phyloP scores from a whole-genome alignment of 2,888 invertebrate species.

The Molorchus minor region DNA sequence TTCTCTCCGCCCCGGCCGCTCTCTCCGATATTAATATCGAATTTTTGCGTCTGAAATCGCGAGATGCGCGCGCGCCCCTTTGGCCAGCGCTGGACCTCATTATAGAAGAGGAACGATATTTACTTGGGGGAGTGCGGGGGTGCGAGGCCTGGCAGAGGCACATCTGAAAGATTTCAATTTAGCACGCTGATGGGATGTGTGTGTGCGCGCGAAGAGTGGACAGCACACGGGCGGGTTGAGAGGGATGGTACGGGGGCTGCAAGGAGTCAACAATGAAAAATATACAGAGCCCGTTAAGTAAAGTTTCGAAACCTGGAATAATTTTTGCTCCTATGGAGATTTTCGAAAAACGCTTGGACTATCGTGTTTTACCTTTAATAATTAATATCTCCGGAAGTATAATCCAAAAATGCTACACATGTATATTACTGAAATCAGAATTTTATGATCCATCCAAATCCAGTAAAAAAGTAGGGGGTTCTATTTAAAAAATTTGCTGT shows the following conservation, averaged over 20 bases:
- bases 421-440: too few species aligned
- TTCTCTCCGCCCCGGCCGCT: slow-evolving; percentile 64
- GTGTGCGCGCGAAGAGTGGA: slow-evolving; percentile 41
- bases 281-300: too few species aligned
- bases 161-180: slow-evolving; percentile 62
- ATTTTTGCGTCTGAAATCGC: slow-evolving; percentile 72
- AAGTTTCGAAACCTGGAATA: too few species aligned
- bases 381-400: too few species aligned
- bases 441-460: too few species aligned
- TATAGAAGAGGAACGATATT: slow-evolving; percentile 59
- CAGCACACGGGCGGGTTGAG: slow-evolving; percentile 36
- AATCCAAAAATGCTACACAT: too few species aligned
- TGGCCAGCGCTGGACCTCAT: slow-evolving; percentile 59
- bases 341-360: too few species aligned
- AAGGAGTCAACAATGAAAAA: too few species aligned
- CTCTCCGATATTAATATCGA: slow-evolving; percentile 83
- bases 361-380: too few species aligned
- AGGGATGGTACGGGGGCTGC: background rate
- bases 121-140: slow-evolving; percentile 54
- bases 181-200: slow-evolving; percentile 56
- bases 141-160: slow-evolving; percentile 50
- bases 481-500: too few species aligned
- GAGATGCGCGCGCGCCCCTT: slow-evolving; percentile 58
- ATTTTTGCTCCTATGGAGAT: too few species aligned
- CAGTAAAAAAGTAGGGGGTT: too few species aligned